phyloP scores from a whole-genome alignment of 2,797 vertebrate species.

The Crocidura indochinensis region DNA sequence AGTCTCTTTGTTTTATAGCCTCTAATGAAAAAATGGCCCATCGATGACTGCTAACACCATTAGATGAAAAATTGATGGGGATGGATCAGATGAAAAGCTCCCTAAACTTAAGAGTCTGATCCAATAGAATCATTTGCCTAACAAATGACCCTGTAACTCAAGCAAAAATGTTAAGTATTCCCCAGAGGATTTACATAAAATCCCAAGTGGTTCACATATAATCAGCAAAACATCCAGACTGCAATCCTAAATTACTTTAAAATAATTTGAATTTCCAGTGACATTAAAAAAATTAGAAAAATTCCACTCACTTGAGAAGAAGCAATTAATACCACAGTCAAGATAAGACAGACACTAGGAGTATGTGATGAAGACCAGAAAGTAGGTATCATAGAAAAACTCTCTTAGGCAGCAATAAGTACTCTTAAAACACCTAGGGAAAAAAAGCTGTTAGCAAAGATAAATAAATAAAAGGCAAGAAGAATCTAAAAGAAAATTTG shows the following conservation, averaged over 20 bases:
- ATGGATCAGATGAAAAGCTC: not conserved
- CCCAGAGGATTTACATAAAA: constrained; percentile 31
- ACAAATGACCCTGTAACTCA: too few species aligned
- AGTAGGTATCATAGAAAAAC: not conserved
- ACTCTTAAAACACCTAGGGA: not conserved
- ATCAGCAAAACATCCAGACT: constrained; percentile 9
- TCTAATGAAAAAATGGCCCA: not conserved
- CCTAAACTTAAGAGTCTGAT: not conserved
- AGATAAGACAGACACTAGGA: not conserved
- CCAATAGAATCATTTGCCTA: not conserved
- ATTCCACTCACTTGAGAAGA: not conserved
- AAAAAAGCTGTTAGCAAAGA: constrained; percentile 35
- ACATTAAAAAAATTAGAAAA: constrained; percentile 40
- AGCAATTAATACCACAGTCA: not conserved
- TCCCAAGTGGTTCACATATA: not conserved
- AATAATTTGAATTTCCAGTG: too few species aligned
- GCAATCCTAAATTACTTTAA: not conserved
- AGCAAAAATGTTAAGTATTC: constrained; percentile 34
- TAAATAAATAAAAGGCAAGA: not conserved
- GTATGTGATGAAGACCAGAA: not conserved
- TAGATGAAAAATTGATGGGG: constrained; percentile 7
- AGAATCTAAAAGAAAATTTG: not conserved
- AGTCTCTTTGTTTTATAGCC: not conserved
- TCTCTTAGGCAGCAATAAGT: not conserved
- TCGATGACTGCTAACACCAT: not conserved